Evolutionary conservation across 2,888 invertebrate genomes (phyloP).

Genomic region (Hetaerina titia): DNA sequence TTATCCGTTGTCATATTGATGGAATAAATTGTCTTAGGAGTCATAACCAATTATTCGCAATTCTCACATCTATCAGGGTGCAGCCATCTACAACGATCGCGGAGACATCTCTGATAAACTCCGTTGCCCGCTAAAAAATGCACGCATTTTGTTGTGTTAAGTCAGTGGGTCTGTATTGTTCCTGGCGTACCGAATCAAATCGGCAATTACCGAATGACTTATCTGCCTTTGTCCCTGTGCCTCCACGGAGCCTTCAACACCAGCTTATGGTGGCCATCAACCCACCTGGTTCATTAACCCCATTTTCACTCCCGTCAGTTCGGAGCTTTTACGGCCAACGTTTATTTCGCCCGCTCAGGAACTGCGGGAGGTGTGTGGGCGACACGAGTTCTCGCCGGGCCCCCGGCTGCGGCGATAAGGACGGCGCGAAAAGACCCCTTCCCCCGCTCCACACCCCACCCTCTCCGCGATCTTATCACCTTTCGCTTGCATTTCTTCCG

Average conservation of each 20-base stretch:
- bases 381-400: neutral
- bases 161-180: too few species aligned
- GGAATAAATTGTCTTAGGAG: too few species aligned
- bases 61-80: too few species aligned
- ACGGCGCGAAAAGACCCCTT: neutral
- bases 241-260: neutral
- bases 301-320: neutral
- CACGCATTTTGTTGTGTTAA: too few species aligned
- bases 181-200: too few species aligned
- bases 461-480: neutral
- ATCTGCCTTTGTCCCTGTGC: too few species aligned
- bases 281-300: neutral
- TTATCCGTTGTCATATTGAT: too few species aligned
- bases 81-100: too few species aligned
- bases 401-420: neutral
- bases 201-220: too few species aligned
- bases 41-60: too few species aligned
- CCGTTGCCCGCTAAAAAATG: too few species aligned
- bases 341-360: neutral
- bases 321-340: neutral
- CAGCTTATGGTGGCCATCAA: neutral
- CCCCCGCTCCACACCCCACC: neutral
- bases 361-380: neutral
- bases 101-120: too few species aligned
- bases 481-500: neutral